Base-by-base conservation (phyloP, 30 jellyfish, hydroid and myxozoan species). In the Mastigias papua region DNA sequence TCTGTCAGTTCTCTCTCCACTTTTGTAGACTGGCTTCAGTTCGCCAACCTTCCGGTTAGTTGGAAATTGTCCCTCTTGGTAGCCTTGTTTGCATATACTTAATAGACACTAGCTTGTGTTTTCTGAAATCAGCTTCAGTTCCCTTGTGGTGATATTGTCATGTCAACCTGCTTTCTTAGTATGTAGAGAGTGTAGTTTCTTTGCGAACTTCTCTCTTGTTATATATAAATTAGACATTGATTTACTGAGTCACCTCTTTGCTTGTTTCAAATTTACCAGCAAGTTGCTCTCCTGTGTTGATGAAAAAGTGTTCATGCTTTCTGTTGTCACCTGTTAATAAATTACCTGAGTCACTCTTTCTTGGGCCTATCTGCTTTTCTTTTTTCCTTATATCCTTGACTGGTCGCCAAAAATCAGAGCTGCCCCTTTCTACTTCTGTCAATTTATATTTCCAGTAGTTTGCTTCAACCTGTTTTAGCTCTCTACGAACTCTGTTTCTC, bases 11-110 rank as follows among this genome's bases (percentile, higher is more conserved):
- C 78, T 28, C 89, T 32, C 26, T 78, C 70, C 70, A 25, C 30
- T 31, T 48, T 25, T 73, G 64, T 69, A 69, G 61, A 48, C 84
- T 35, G 84, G 84, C 23, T 37, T 73, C 84, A 73, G 84, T 46
- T 73, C 42, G 84, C 84, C 69, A 73, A 73, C 42, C 70, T 73
- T 73, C 84, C 84, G 42, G 16, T 73, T 73, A 27, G 84, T 22
- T 35, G 49, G 70, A 7, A 73, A 42, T n/a, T 25, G 21, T 48
- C 70, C 70, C 63, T 73, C 84, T 8, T 34, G 37, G 84, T 73
- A 35, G 25, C 84, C 22, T 42, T 34, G 70, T 73, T 0, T 23
- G 32, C 82, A 70, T 22, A 34, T 11, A 33, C 82, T 70, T n/a
- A 37, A 34, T 9, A 48, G 46, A 48, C 49, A 73, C 23, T 48